phyloP scores from a whole-genome alignment of 2,113 vertebrate genomes.

The Bufo bufo region DNA sequence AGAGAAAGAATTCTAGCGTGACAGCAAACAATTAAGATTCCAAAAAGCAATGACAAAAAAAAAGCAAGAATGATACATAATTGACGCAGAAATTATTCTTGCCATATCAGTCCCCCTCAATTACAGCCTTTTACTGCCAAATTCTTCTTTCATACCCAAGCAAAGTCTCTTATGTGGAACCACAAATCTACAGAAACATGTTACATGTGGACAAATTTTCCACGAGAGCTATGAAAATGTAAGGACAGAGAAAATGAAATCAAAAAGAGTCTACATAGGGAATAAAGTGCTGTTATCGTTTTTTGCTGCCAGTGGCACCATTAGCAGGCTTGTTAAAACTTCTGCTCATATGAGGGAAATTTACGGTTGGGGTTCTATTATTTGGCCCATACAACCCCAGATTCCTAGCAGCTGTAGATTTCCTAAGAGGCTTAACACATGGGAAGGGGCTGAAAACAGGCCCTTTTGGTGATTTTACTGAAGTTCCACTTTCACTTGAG shows the following conservation, averaged over 20 bases:
- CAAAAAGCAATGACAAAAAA: background rate
- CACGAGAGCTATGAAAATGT: conserved; percentile 1
- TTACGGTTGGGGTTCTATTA: conserved; percentile 86
- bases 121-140: background rate
- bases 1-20: background rate
- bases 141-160: conserved; percentile 5
- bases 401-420: conserved; percentile 89
- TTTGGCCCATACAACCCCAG: conserved; percentile 93
- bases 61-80: background rate
- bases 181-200: background rate
- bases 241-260: background rate
- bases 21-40: background rate
- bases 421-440: conserved; percentile 88
- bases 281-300: conserved; percentile 70
- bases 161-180: background rate
- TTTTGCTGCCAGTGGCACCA: conserved; percentile 73
- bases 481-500: conserved; percentile 65
- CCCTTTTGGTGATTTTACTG: conserved; percentile 65
- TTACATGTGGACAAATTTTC: background rate
- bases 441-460: conserved; percentile 91
- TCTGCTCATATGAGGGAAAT: conserved; percentile 92
- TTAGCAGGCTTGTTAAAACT: conserved; percentile 74
- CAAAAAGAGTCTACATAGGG: conserved; percentile 38
- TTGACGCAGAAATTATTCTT: background rate
- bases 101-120: background rate